phyloP scores from a whole-genome alignment of 2,113 vertebrate genomes.

The Diadophis punctatus region DNA sequence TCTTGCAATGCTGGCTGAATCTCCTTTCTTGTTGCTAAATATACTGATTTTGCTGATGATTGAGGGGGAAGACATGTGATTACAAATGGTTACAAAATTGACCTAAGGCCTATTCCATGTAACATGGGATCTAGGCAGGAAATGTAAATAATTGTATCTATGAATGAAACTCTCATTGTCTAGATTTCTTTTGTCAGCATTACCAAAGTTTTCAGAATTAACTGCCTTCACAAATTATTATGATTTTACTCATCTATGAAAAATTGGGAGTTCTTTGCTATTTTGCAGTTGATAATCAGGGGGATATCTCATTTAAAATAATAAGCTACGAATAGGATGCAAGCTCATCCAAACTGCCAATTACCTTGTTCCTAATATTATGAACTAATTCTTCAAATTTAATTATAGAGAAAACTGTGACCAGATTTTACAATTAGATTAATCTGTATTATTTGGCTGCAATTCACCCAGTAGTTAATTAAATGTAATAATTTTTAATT shows the following conservation, averaged over 20 bases:
- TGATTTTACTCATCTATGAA: conserved; percentile 1
- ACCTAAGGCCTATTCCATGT: not conserved
- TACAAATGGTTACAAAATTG: not conserved
- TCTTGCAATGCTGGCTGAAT: not conserved
- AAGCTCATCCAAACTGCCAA: not conserved
- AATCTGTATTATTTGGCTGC: not conserved
- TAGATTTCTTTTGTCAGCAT: not conserved
- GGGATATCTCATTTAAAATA: conserved; percentile 8
- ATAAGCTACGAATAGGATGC: not conserved
- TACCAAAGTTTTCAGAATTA: not conserved
- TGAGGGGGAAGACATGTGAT: not conserved
- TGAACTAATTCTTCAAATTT: not conserved
- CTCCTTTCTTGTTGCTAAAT: not conserved
- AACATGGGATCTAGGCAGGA: not conserved
- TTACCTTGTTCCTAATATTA: conserved; percentile 12
- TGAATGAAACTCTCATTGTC: not conserved
- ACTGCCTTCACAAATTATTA: not conserved
- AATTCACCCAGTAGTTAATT: not conserved
- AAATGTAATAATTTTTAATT: not conserved
- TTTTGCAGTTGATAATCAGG: not conserved
- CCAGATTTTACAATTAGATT: not conserved
- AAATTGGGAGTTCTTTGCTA: not conserved
- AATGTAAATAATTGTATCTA: not conserved
- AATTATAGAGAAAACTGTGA: not conserved
- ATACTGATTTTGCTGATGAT: not conserved